These are phyloP conservation scores for Alethe diademata DNA, from an alignment of 2,113 vertebrate genomes.

Conservation along the genomic window DNA sequence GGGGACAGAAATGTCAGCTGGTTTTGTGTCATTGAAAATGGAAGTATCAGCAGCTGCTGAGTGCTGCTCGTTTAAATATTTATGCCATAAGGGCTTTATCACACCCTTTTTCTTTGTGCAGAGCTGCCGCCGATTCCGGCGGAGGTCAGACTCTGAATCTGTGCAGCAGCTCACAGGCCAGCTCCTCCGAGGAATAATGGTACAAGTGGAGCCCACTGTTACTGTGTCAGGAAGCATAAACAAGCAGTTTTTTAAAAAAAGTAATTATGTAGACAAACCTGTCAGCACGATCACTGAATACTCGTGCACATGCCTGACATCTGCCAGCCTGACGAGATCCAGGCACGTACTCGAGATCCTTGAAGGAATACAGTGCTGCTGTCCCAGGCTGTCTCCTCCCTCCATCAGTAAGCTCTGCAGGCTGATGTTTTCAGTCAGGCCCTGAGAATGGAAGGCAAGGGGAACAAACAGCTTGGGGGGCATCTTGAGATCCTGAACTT, in stretches of 20 bases:
- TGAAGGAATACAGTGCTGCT: neutral
- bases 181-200: neutral
- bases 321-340: slow-evolving; percentile 28
- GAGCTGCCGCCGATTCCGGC: rapidly evolving
- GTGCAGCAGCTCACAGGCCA: neutral
- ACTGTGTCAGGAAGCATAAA: neutral
- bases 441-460: neutral
- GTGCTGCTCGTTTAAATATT: slow-evolving; percentile 39
- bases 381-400: neutral
- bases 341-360: neutral
- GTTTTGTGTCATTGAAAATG: slow-evolving; percentile 10
- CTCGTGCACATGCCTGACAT: neutral
- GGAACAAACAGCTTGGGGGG: neutral
- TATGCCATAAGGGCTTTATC: neutral
- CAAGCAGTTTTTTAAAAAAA: neutral
- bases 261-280: neutral
- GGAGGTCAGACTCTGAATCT: neutral
- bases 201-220: neutral
- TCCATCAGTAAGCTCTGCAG: neutral
- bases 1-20: neutral
- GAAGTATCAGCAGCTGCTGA: neutral
- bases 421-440: neutral
- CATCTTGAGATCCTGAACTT: neutral
- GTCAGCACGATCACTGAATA: neutral
- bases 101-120: neutral